These are phyloP conservation scores for Myanophis thanlyinensis DNA, from an alignment of 2,113 vertebrate species.

Conservation along the genomic window DNA sequence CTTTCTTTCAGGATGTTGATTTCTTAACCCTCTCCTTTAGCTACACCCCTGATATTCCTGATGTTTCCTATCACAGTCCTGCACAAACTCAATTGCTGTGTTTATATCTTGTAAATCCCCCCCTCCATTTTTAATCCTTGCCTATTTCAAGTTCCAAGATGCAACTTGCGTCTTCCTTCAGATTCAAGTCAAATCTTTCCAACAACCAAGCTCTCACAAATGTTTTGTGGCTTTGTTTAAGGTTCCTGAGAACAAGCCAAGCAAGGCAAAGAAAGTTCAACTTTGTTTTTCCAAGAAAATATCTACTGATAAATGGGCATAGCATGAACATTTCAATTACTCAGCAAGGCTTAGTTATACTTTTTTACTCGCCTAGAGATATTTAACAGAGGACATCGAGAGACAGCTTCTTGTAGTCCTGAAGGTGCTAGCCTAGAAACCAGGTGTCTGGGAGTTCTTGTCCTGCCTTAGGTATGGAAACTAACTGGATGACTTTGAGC, in stretches of 20 bases:
- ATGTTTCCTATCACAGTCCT: background rate
- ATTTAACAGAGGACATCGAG: background rate
- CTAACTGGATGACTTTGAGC: background rate
- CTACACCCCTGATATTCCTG: background rate
- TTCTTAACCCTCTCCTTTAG: background rate
- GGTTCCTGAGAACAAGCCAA: background rate
- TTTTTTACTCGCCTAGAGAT: background rate
- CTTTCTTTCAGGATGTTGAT: background rate
- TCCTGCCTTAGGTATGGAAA: background rate
- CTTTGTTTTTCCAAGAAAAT: background rate
- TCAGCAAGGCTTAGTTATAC: background rate
- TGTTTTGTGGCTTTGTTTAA: background rate
- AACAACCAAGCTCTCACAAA: background rate
- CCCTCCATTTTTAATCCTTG: background rate
- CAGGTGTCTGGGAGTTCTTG: background rate
- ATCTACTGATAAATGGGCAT: background rate
- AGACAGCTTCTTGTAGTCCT: background rate
- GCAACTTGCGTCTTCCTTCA: background rate
- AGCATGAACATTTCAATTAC: background rate
- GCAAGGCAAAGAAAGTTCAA: background rate
- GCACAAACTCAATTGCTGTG: background rate
- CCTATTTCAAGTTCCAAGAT: background rate
- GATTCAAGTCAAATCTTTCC: background rate
- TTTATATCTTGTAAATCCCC: background rate
- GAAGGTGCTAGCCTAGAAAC: background rate